Evolutionary conservation across 2,113 vertebrate genomes (phyloP).

Genomic region (Apodemus speciosus): DNA sequence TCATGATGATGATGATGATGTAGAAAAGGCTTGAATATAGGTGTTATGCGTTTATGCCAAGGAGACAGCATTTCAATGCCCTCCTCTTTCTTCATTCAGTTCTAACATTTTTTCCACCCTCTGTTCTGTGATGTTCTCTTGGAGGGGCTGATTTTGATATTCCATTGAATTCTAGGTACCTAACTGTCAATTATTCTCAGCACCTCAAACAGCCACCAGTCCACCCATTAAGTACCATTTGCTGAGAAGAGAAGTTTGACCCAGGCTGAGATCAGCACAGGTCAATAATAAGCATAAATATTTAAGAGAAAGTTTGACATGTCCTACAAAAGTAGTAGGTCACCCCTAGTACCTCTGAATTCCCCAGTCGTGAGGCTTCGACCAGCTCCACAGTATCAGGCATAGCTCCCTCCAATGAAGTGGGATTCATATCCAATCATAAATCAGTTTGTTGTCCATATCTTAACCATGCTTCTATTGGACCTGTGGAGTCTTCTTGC

Average conservation of each 20-base stretch:
- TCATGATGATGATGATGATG: not conserved
- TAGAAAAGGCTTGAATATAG: no score
- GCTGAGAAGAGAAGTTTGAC: not conserved
- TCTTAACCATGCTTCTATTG: not conserved
- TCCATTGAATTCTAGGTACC: not conserved
- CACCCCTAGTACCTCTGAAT: no score
- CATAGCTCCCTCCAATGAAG: not conserved
- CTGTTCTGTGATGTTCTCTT: not conserved
- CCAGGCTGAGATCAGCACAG: not conserved
- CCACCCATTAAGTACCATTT: not conserved
- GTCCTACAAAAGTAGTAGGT: not conserved
- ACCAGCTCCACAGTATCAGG: not conserved
- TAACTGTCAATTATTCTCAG: not conserved
- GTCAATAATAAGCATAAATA: not conserved
- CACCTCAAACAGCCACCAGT: not conserved
- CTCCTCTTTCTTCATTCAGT: not conserved
- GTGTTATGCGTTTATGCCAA: not conserved
- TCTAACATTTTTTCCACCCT: not conserved
- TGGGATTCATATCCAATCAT: not conserved
- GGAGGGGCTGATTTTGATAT: not conserved
- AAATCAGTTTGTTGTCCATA: not conserved
- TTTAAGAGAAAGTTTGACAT: not conserved
- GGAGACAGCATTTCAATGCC: not conserved
- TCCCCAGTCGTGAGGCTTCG: not conserved
- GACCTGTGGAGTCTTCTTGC: not conserved